Percentiles rank a stretch among this genome's conserved stretches.
Evolutionary conservation across 2,797 vertebrate species (phyloP).

Genomic region (Smutsia gigantea): DNA sequence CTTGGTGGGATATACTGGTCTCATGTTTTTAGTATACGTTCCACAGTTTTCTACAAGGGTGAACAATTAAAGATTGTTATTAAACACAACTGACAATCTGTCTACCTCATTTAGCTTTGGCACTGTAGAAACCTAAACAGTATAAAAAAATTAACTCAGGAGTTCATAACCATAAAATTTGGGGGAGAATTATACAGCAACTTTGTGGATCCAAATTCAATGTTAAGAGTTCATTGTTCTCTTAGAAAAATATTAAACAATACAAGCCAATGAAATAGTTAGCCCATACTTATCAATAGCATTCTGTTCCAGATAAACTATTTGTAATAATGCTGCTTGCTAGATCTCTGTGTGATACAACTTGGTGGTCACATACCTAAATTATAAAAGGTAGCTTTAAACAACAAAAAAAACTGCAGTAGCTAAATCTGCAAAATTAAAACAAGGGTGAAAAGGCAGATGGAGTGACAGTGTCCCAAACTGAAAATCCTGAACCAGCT

Average conservation of each 20-base stretch:
- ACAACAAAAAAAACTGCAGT: neutral
- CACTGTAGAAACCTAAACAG: neutral
- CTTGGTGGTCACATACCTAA: neutral
- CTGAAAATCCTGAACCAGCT: neutral
- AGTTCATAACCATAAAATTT: slow-evolving; percentile 5
- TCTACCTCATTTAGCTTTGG: neutral
- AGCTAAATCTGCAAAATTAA: slow-evolving; percentile 9
- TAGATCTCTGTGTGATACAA: neutral
- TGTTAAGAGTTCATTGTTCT: neutral
- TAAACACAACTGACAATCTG: neutral
- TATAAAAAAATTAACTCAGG: neutral
- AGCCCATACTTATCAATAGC: neutral
- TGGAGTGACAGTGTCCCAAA: neutral
- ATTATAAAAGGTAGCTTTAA: neutral
- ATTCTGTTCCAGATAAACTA: neutral
- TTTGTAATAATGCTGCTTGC: neutral
- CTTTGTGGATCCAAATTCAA: neutral
- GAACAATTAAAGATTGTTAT: slow-evolving; percentile 61
- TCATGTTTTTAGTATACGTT: slow-evolving; percentile 90
- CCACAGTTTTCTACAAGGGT: slow-evolving; percentile 90
- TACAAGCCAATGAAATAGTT: slow-evolving; percentile 31
- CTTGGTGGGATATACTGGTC: slow-evolving; percentile 97
- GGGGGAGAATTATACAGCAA: slow-evolving; percentile 31
- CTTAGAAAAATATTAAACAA: neutral
- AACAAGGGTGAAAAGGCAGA: neutral